Evolutionary conservation across 2,888 invertebrate genomes (phyloP).

Genomic region (Macrophya alboannulata): DNA sequence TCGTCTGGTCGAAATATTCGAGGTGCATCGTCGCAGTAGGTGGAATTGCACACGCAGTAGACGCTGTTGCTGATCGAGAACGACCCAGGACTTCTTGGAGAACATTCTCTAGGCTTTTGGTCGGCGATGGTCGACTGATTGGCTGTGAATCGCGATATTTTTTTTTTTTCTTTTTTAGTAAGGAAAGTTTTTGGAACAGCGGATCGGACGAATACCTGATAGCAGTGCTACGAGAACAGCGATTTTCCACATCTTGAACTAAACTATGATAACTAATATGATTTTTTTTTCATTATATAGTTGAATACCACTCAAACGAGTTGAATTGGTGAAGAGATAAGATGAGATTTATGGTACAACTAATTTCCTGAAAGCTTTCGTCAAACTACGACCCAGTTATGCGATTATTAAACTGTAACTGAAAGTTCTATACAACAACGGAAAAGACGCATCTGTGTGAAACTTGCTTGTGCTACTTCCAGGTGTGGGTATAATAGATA

Average conservation of each 20-base stretch:
- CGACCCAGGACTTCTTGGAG: not conserved
- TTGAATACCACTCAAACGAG: not conserved
- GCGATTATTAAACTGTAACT: not conserved
- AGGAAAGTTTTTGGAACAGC: no score
- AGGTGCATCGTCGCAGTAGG: slow-evolving; percentile 44
- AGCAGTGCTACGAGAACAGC: not conserved
- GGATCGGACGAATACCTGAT: not conserved
- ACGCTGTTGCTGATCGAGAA: not conserved
- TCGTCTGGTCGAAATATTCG: not conserved
- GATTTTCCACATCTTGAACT: not conserved
- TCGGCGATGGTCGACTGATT: not conserved
- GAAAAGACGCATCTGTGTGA: not conserved
- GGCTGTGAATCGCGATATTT: no score
- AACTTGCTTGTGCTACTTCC: not conserved
- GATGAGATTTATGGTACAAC: not conserved
- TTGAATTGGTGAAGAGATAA: not conserved
- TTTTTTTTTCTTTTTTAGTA: no score
- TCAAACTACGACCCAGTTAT: not conserved
- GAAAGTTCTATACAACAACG: not conserved
- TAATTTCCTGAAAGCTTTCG: not conserved
- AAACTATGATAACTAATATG: not conserved
- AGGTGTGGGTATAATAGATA: not conserved
- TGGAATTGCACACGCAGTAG: slow-evolving; percentile 48
- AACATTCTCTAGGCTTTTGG: slow-evolving; percentile 30
- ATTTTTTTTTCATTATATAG: not conserved